Percentiles rank a stretch among this genome's conserved stretches.
Evolutionary conservation across 2,888 invertebrate species (phyloP).

Genomic region (Melanostoma scalare): DNA sequence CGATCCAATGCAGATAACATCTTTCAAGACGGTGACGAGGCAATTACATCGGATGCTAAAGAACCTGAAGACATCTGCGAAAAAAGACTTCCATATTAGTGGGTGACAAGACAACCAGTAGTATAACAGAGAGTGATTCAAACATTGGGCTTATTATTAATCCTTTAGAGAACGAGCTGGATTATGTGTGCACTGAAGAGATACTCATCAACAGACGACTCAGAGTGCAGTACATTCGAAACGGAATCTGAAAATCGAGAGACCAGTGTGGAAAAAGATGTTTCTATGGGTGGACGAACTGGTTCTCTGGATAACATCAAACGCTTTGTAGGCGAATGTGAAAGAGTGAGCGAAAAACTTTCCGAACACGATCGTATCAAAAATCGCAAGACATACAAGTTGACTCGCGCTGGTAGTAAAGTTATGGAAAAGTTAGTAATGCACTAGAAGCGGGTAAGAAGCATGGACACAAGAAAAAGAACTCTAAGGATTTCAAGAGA

Average conservation of each 20-base stretch:
- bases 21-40: conserved; percentile 84
- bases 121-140: conserved; percentile 74
- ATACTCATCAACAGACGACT: conserved; percentile 77
- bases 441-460: too few species aligned
- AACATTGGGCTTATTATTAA: conserved; percentile 86
- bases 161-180: conserved; percentile 83
- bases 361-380: too few species aligned
- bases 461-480: too few species aligned
- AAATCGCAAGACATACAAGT: too few species aligned
- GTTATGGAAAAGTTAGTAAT: too few species aligned
- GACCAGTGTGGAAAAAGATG: conserved; percentile 80
- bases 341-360: too few species aligned
- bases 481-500: too few species aligned
- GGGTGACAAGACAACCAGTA: conserved; percentile 76
- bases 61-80: conserved; percentile 77
- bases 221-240: conserved; percentile 81
- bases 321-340: too few species aligned
- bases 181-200: conserved; percentile 77
- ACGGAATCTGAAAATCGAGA: conserved; percentile 80
- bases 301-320: too few species aligned
- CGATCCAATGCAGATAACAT: conserved; percentile 82
- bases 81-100: conserved; percentile 81
- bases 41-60: conserved; percentile 55
- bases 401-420: too few species aligned
- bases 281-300: too few species aligned